Evolutionary conservation across 2,113 vertebrate genomes (phyloP).

Genomic region (western clawed frog (Xenopus tropicalis)): DNA sequence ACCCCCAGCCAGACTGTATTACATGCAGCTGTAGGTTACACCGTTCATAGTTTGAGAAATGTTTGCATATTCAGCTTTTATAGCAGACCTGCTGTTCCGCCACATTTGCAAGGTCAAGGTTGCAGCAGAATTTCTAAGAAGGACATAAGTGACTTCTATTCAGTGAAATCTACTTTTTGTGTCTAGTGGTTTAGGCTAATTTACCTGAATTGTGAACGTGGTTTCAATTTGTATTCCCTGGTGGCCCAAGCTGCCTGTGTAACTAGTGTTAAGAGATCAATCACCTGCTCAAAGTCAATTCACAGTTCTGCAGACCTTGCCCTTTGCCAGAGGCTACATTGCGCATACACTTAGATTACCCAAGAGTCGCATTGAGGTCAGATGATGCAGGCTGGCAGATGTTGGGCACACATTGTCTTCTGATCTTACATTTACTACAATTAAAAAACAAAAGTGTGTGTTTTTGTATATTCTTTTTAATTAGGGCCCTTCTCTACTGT

Average conservation of each 20-base stretch:
- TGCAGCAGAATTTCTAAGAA: conserved; percentile 12
- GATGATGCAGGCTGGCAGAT: no score
- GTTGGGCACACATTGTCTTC: no score
- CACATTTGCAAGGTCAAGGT: conserved; percentile 29
- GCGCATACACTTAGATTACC: no score
- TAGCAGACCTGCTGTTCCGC: conserved; percentile 1
- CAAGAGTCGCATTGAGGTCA: no score
- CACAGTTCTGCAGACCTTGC: no score
- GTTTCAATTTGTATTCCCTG: conserved; percentile 10
- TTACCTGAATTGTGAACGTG: background rate
- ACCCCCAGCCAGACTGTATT: conserved; percentile 15
- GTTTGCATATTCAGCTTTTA: conserved; percentile 29
- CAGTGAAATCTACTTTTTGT: conserved; percentile 20
- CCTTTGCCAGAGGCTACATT: no score
- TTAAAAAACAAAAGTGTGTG: no score
- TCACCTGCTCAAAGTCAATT: background rate
- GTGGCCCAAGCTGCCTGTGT: background rate
- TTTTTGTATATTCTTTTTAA: no score
- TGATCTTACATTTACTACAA: no score
- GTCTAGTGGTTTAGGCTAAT: conserved; percentile 2
- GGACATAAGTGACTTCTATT: conserved; percentile 14
- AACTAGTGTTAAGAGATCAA: background rate
- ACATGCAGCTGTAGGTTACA: conserved; percentile 17
- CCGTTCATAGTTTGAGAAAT: conserved; percentile 2
- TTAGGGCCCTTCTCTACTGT: no score